Evolutionary conservation across 1,140 invertebrate genomes (phyloP), one percentile per base, ranked within the genome.

Genomic region (Sminthurinus signatus): DNA sequence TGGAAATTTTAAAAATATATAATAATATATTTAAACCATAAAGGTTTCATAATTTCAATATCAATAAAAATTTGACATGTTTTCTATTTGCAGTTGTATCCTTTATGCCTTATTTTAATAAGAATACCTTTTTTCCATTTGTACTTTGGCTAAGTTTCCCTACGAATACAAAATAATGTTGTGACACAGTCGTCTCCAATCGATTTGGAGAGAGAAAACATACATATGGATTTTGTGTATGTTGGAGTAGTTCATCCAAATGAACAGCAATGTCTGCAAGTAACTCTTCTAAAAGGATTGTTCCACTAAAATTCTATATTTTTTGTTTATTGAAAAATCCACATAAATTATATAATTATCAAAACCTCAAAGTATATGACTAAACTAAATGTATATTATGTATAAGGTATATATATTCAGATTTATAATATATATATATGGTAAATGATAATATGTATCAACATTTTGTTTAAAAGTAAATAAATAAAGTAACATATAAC

Each of bases 161-260:
- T 54, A 97, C 84, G 72, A 95, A 90, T 1, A 97, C 78, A 75
- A 97, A 98, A 78, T 97, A 97, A 76, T 88, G 87, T 75, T 95
- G 91, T 75, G 89, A 90, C 75, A 92, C 87, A 4, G 91, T 93
- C 67, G 86, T 90, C 54, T 84, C 82, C 79, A 97, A 85, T 74
- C 90, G 87, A 63, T 87, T 84, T 0, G 92, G 91, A 76, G 89
- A 93, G 65, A 97, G 88, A 0, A 94, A 77, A 69, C 89, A 90
- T 74, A 95, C 89, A 73, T 92, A 88, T 0, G 88, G 86, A 62
- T 87, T 86, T 71, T 83, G 82, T 17, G 43, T 54, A 31, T 68
- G 86, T 81, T 12, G 81, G 83, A 28, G 82, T 82, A 31, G 95
- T 21, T 86, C 83, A 29, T 83, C 78, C 31, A 96, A 80, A 74